These are phyloP conservation scores for Chelmon rostratus DNA, from an alignment of 2,797 vertebrate genomes.

Conservation along the genomic window DNA sequence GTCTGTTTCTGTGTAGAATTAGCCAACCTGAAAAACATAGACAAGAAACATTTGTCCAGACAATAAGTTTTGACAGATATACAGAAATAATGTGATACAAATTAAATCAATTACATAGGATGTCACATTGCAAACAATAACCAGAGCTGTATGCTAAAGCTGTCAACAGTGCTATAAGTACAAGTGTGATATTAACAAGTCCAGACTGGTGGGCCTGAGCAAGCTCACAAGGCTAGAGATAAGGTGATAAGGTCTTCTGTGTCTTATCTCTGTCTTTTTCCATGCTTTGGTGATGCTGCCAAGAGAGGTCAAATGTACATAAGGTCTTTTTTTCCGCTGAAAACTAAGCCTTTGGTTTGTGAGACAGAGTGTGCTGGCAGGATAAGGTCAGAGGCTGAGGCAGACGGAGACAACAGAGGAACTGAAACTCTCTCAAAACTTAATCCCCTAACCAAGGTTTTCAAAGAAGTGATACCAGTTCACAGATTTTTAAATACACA, in stretches of 20 bases:
- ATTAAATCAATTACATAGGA: neutral
- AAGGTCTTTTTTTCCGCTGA: slow-evolving; percentile 53
- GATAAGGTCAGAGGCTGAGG: slow-evolving; percentile 22
- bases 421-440: slow-evolving; percentile 32
- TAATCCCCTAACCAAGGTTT: neutral
- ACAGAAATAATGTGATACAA: neutral
- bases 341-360: slow-evolving; percentile 27
- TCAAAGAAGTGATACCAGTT: slow-evolving; percentile 7
- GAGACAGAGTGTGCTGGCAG: neutral
- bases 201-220: slow-evolving; percentile 43
- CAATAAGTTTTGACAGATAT: neutral
- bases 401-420: slow-evolving; percentile 13
- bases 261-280: slow-evolving; percentile 72
- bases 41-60: neutral
- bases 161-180: slow-evolving; percentile 12
- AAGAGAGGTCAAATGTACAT: slow-evolving; percentile 49
- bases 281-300: slow-evolving; percentile 74
- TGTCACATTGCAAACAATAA: neutral
- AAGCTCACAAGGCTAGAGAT: slow-evolving; percentile 54
- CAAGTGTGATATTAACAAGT: slow-evolving; percentile 48
- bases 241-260: slow-evolving; percentile 60
- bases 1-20: neutral
- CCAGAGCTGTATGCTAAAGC: slow-evolving; percentile 4
- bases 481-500: neutral
- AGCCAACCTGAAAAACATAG: slow-evolving; percentile 47